Evolutionary conservation across 2,797 vertebrate genomes (phyloP).

Genomic region (Pseudomugil gertrudae): DNA sequence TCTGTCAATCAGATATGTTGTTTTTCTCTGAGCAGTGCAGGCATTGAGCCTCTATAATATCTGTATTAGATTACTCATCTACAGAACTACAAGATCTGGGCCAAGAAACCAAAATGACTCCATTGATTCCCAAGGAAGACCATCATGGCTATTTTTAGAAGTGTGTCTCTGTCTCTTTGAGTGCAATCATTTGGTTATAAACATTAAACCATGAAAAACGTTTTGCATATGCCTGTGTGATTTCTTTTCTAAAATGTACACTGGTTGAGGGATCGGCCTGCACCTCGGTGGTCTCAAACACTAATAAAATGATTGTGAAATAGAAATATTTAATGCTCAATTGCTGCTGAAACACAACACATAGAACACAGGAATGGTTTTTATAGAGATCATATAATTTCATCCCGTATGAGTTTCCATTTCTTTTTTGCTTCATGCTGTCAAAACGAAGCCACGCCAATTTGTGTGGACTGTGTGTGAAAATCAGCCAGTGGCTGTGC

Average conservation of each 20-base stretch:
- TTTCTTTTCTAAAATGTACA: slow-evolving; percentile 35
- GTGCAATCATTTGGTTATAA: slow-evolving; percentile 53
- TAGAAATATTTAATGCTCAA: background rate
- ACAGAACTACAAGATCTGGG: slow-evolving; percentile 22
- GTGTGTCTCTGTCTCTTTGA: slow-evolving; percentile 32
- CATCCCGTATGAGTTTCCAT: background rate
- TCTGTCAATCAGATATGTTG: background rate
- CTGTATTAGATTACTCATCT: slow-evolving; percentile 18
- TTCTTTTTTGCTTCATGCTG: background rate
- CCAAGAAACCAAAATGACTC: slow-evolving; percentile 27
- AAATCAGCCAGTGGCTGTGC: slow-evolving; percentile 17
- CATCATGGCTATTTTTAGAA: slow-evolving; percentile 51
- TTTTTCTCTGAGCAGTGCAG: background rate
- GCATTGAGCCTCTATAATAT: slow-evolving; percentile 5
- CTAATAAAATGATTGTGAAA: slow-evolving; percentile 17
- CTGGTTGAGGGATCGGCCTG: slow-evolving; percentile 20
- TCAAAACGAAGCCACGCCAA: slow-evolving; percentile 12
- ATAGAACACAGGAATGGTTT: background rate
- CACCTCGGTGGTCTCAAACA: slow-evolving; percentile 18
- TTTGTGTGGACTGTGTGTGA: slow-evolving; percentile 8
- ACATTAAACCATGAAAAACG: slow-evolving; percentile 52
- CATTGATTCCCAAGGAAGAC: slow-evolving; percentile 14
- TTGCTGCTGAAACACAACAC: background rate
- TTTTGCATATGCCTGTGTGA: slow-evolving; percentile 23
- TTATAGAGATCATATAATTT: background rate